A percentile compares a stretch with the other conserved stretches of the same genome.
Evolutionary conservation across 1,140 invertebrate species (phyloP).

Genomic region (Drosophila aff.): DNA sequence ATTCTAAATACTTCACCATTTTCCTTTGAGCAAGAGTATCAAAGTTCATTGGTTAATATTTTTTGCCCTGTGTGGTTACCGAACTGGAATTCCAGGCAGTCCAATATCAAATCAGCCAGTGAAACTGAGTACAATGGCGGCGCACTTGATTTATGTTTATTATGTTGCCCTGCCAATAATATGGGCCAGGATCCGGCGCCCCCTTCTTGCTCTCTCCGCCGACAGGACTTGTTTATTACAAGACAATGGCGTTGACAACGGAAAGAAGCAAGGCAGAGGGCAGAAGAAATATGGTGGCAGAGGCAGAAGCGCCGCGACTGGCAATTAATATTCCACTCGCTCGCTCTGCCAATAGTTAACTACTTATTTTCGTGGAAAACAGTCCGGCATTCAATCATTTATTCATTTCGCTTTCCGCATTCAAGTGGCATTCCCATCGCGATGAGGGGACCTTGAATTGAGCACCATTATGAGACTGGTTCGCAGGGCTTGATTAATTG

Average conservation of each 20-base stretch:
- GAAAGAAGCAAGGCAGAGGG: constrained; percentile 23
- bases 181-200: constrained; percentile 13
- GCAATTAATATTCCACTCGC: constrained; percentile 57
- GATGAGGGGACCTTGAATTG: constrained; percentile 53
- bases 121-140: constrained; percentile 55
- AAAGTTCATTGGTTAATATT: not conserved
- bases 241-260: constrained; percentile 76
- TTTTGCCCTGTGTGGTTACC: constrained; percentile 3
- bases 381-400: constrained; percentile 66
- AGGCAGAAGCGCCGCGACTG: constrained; percentile 22
- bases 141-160: constrained; percentile 80
- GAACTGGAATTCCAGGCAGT: constrained; percentile 24
- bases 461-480: constrained; percentile 26
- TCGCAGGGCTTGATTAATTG: constrained; percentile 70
- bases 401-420: constrained; percentile 57
- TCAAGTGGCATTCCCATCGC: constrained; percentile 49
- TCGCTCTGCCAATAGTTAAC: constrained; percentile 50
- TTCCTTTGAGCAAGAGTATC: not conserved
- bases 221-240: constrained; percentile 57
- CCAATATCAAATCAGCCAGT: constrained; percentile 36
- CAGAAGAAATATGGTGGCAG: constrained; percentile 53
- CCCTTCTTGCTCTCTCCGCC: not conserved
- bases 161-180: constrained; percentile 75
- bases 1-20: no score
- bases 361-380: constrained; percentile 47